Base-by-base conservation (phyloP, 2,113 vertebrate species). In the Ciconia stormi region DNA sequence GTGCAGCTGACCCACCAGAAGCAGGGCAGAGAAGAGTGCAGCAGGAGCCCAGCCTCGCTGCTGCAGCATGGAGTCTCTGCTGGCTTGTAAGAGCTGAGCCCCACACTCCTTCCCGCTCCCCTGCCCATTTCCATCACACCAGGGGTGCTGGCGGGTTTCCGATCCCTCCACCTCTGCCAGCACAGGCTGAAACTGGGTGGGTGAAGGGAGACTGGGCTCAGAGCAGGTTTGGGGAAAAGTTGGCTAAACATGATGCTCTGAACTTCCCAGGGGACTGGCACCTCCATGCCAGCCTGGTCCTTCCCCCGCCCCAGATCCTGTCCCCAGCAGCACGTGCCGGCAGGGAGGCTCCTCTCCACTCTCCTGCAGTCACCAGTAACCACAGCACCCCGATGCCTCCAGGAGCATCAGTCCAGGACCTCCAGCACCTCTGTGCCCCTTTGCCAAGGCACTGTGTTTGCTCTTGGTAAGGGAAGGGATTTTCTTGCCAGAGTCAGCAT, bases 311-410 rank as follows among this genome's bases (percentile, higher is more conserved):
- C 38, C 46, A 59, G 22, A 30, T n/a, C 67, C 49, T 61, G 5
- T 42, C 16, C 46, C 26, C 11, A 6, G 79, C 56, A 50, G 44
- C 61, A 65, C 0, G 1, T 6, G 14, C 7, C 2, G 1, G 27
- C 17, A 21, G n/a, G 26, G 36, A 62, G 38, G 19, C 22, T 94
- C 34, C 42, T 27, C 16, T 84, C 11, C 69, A 7, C 18, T 13
- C n/a, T 87, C 23, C 26, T 27, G 13, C 9, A 8, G 62, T 27
- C 44, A 30, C 38, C 26, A 29, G 21, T 20, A 58, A 46, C 50
- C 1, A 2, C 20, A 76, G 73, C 34, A 58, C 10, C 27, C 13
- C 0, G 1, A 19, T 49, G 15, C 18, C 56, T 90, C 59, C 47
- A 32, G 27, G 9, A 84, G 10, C n/a, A 81, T 17, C 59, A 47